These are phyloP conservation scores for Wiebesia pumilae DNA, from an alignment of 1,140 invertebrate species.

Conservation along the genomic window DNA sequence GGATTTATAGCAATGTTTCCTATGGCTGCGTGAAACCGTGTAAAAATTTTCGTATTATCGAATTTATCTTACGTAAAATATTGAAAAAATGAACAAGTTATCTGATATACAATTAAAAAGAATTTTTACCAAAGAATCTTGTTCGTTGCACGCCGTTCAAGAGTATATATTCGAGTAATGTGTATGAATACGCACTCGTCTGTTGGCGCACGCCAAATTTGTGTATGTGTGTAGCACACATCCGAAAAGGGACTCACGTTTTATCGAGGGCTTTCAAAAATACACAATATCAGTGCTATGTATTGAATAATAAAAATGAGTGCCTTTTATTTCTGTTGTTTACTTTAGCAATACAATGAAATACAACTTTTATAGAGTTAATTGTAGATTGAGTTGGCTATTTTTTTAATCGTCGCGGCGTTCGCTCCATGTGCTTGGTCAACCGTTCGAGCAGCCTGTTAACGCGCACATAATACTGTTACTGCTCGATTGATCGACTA, in stretches of 20 bases:
- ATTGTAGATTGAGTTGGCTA: neutral
- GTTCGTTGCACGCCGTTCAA: neutral
- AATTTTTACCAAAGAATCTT: neutral
- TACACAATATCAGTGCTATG: neutral
- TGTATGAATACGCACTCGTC: too few relatives aligned
- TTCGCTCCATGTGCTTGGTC: neutral
- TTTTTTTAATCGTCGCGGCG: neutral
- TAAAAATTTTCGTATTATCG: neutral
- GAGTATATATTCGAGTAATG: neutral
- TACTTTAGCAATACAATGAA: neutral
- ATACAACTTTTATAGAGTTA: neutral
- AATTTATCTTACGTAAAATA: neutral
- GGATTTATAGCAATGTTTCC: neutral
- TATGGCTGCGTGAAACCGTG: constrained; percentile 1
- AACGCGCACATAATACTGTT: neutral
- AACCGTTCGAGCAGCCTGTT: neutral
- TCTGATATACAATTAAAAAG: neutral
- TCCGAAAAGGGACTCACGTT: neutral
- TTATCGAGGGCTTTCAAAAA: neutral
- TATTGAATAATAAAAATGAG: neutral
- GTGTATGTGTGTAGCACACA: neutral
- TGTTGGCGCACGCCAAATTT: too few relatives aligned
- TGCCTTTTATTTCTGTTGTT: neutral
- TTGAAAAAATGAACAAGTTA: neutral
- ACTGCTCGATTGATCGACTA: too few relatives aligned